Evolutionary conservation across 1,140 invertebrate genomes (phyloP).

Genomic region (Drepana arcuata): DNA sequence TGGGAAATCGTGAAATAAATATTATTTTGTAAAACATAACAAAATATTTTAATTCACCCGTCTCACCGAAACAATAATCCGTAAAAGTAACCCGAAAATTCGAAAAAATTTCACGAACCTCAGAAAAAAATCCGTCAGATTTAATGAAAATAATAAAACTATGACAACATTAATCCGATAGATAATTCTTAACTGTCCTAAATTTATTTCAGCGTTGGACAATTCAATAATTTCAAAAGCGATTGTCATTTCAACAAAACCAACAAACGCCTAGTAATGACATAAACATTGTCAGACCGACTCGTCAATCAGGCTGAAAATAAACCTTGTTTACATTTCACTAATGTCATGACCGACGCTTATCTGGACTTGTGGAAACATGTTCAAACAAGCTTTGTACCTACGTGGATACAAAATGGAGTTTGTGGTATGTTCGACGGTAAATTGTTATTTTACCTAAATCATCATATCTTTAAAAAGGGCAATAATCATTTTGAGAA

Average conservation of each 20-base stretch:
- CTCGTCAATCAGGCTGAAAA: conserved; percentile 30
- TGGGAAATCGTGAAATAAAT: conserved; percentile 55
- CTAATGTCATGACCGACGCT: conserved; percentile 19
- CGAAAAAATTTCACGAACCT: too few species aligned
- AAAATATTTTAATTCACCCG: conserved; percentile 10
- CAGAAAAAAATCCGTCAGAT: too few species aligned
- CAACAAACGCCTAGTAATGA: conserved; percentile 11
- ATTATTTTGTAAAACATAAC: conserved; percentile 53
- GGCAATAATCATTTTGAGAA: too few species aligned
- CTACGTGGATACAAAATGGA: conserved; percentile 10
- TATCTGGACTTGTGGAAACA: too few species aligned
- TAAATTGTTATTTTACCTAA: conserved; percentile 2
- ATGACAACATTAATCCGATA: too few species aligned
- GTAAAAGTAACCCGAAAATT: too few species aligned
- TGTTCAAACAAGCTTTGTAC: conserved; percentile 26
- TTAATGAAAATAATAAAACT: too few species aligned
- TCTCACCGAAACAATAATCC: not conserved
- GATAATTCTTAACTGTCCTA: too few species aligned
- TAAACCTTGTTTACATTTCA: conserved; percentile 26
- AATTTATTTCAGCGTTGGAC: too few species aligned
- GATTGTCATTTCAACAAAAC: too few species aligned
- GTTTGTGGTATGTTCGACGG: too few species aligned
- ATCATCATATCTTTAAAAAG: not conserved
- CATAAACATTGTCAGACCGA: conserved; percentile 20
- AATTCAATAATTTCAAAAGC: too few species aligned